A percentile compares a stretch with the other conserved stretches of the same genome.
phyloP scores from a whole-genome alignment of 2,113 vertebrate genomes.

The Proteles cristata region DNA sequence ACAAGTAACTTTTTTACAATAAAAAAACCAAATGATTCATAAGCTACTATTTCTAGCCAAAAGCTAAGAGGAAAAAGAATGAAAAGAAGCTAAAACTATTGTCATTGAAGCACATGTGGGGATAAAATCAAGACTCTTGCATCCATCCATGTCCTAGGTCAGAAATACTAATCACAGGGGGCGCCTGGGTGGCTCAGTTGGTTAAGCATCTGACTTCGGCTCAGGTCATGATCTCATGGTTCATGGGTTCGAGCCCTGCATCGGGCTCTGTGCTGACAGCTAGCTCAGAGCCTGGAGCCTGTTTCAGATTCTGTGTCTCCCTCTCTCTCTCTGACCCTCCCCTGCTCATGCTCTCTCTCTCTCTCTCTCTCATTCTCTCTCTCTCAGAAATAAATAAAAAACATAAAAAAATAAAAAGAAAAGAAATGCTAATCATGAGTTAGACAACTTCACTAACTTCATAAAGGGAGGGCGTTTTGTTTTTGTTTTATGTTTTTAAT shows the following conservation, averaged over 20 bases:
- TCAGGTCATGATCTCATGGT: no score
- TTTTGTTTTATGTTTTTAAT: not conserved
- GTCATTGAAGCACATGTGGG: not conserved
- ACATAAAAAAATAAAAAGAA: no score
- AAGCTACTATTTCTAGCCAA: not conserved
- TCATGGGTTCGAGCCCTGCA: no score
- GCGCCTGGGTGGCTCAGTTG: no score
- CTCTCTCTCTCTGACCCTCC: no score
- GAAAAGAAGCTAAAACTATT: not conserved
- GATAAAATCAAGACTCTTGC: conserved; percentile 31
- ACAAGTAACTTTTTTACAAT: not conserved
- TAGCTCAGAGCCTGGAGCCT: no score
- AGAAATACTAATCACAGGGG: not conserved
- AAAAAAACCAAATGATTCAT: not conserved
- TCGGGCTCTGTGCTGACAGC: no score
- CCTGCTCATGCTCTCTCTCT: no score
- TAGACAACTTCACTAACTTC: not conserved
- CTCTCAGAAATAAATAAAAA: no score
- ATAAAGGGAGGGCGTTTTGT: not conserved
- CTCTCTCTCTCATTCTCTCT: no score
- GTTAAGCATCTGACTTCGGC: no score
- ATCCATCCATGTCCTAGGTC: not conserved
- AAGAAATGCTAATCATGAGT: not conserved
- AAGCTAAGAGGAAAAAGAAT: conserved; percentile 23
- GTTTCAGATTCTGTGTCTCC: no score